Base-by-base conservation (phyloP, 2,113 vertebrate species). In the Willisornis vidua region DNA sequence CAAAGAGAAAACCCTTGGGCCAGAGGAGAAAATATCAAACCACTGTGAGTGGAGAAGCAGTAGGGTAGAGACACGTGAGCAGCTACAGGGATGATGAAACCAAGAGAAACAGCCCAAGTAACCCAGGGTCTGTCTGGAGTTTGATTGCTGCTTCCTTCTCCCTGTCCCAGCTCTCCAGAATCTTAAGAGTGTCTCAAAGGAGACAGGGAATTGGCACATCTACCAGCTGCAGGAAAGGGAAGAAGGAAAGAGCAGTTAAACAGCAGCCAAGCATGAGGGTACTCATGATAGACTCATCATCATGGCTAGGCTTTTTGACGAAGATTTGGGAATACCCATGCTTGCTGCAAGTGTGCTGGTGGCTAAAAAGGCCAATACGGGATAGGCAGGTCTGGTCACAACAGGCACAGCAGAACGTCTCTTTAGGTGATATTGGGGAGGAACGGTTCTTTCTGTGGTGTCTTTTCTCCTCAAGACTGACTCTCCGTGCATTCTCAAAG, bases 1-100 rank as follows among this genome's bases (percentile, higher is more conserved):
- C 68, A 84, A 86, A 90, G 83, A 92, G 83, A 96, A 87, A 90
- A 45, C 88, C 83, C 73, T 84, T 94, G 88, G 83, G 90, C 73
- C 80, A 75, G 49, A 86, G 66, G 20, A 95, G 80, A 66, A 95
- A 93, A 87, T 75, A 94, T 70, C 88, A 94, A 93, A 75, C 35
- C 4, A 0, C 35, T 57, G 14, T 1, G 39, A 92, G 59, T 3
- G 8, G 52, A 76, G 24, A 87, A 33, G 48, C 61, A 83, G 72
- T 10, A 4, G 46, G n/a, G n/a, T 8, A 72, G 63, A 59, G 83
- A 75, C 76, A 80, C 0, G 12, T 57, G 89, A 94, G 80, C 39
- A 85, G 65, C 61, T 26, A 8, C 3, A 13, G 63, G 45, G 39
- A 57, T 70, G 52, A 45, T 10, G 61, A 80, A 95, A 74, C 45